Base-by-base conservation (phyloP, 2,113 vertebrate species). In the Rhea pennata region DNA sequence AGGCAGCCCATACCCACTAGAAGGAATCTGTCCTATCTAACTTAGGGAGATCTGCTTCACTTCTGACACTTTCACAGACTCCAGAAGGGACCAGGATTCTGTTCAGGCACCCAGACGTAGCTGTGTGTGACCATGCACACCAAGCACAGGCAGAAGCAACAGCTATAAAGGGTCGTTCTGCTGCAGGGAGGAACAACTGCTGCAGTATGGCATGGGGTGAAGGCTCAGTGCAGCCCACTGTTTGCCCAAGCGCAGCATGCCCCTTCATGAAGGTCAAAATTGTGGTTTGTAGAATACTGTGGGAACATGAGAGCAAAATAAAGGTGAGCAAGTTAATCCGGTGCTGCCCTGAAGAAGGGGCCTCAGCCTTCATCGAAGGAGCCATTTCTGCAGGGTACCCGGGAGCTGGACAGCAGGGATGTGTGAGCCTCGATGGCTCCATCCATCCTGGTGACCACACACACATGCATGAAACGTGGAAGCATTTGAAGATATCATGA, bases 161-260 rank as follows among this genome's bases (percentile, higher is more conserved):
- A 23, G 26, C 42, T 23, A 2, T 9, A 16, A 27, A 59, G 42
- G 62, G 46, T 48, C 62, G 21, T 22, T 44, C 16, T 74, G 72
- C 46, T 24, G 53, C 67, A 65, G 0, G 1, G 11, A 75, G 80
- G 74, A 75, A 61, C 1, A 14, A 5, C 65, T 31, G 58, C 48
- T 71, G 42, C 0, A 0, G 76, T 26, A 65, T 54, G 56, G 70
- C 4, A 0, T 12, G 54, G 70, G 75, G 56, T n/a, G 50, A 46
- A 56, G 54, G 54, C 67, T 54, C 74, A 22, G 61, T n/a, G 54
- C 92, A 80, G 20, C 62, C 75, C 2, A 3, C 39, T 40, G 7
- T 1, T n/a, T 31, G 61, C 70, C 42, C 75, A 75, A 20, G 56
- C 2, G 2, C 36, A 51, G 56, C 17, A 56, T 48, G 20, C 36